Conservation (phyloP, 2,113 vertebrate species). For the Brachyhypopomus occidentalis region DNA sequence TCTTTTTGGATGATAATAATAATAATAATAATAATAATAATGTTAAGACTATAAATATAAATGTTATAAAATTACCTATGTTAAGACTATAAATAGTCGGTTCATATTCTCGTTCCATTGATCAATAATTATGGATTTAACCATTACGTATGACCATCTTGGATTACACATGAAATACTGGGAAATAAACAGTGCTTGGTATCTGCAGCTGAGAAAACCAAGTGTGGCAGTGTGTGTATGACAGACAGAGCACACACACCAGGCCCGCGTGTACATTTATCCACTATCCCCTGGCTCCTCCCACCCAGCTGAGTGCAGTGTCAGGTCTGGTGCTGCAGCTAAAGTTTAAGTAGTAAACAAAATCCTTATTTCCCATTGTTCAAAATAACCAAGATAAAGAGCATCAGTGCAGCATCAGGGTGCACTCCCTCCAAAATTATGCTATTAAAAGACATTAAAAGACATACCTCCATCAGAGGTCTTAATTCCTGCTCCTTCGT, state of each 20-base stretch:
- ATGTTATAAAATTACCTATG: neutral
- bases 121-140: neutral
- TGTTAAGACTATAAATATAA: neutral
- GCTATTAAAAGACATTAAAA: too few species aligned
- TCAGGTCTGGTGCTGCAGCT: conserved; percentile 28
- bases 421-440: conserved; percentile 51
- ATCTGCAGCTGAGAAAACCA: too few species aligned
- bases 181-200: neutral
- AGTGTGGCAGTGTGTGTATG: neutral
- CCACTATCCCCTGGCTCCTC: conserved; percentile 12
- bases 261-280: neutral
- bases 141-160: neutral
- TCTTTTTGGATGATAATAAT: neutral
- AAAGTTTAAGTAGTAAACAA: conserved; percentile 59
- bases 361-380: conserved; percentile 54
- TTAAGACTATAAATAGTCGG: neutral
- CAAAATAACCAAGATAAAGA: conserved; percentile 62
- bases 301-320: conserved; percentile 20
- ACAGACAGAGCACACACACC: neutral
- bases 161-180: neutral
- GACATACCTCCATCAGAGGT: conserved; percentile 63
- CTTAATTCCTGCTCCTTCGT: conserved; percentile 66
- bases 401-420: conserved; percentile 50
- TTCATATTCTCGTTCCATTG: neutral
- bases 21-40: neutral